Base-by-base conservation (phyloP, 2,797 vertebrate genomes). In the Lepus oiostolus region DNA sequence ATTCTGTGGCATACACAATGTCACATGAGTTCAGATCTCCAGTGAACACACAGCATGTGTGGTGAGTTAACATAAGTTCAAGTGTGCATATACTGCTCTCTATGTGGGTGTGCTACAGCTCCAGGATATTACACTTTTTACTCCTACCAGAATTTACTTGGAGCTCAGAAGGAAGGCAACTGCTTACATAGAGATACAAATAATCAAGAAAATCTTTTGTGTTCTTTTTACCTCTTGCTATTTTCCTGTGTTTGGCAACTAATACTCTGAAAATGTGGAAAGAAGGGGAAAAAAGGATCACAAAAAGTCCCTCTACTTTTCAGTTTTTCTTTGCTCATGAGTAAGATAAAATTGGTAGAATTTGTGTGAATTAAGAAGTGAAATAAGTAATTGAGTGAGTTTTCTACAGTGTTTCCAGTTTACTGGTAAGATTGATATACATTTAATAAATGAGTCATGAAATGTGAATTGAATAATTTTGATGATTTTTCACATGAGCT, bases 381-480 rank as follows among this genome's bases (percentile, higher is more conserved):
- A 85, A 74, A 77, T 62, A 65, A 86, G 70, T 7, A 30, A 7
- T 24, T 72, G n/a, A 77, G 12, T 35, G 60, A 38, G n/a, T 88
- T 91, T 58, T 65, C 1, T 30, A 16, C 3, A 22, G 22, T 1
- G 16, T 70, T 83, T 88, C 35, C 4, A 79, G 3, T 38, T 84
- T 75, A 80, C 85, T 72, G 62, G 58, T 42, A 92, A 72, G 7
- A 90, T 70, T 82, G 14, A 76, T 28, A 77, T 67, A 82, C 3
- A 47, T 70, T 42, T 14, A 0, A 77, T 70, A 6, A 2, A 47
- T 32, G 13, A 93, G 22, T 76, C 72, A 52, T n/a, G 3, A 68
- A 88, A 89, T 91, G 13, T 68, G 24, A 91, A 76, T 87, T 90
- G 19, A 26, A 60, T 80, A 86, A 30, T 50, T 83, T 71, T 47